Evolutionary conservation across 2,888 invertebrate genomes (phyloP).

Genomic region (Dolichomitus sp.): DNA sequence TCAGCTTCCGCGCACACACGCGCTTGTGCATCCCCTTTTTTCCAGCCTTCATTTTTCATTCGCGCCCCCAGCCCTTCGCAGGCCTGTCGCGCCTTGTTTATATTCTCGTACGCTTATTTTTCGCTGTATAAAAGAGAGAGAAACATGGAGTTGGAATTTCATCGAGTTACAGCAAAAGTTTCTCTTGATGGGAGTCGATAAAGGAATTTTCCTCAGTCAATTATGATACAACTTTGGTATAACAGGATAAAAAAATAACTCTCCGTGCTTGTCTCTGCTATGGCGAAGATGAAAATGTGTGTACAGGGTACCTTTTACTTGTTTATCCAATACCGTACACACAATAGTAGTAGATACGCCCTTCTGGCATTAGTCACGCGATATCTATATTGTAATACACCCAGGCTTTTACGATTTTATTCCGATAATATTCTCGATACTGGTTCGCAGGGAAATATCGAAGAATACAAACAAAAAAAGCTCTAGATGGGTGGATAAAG

Average conservation of each 20-base stretch:
- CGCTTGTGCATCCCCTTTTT: constrained; percentile 28
- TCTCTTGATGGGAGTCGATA: neutral
- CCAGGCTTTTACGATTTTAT: constrained; percentile 1
- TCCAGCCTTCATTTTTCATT: constrained; percentile 43
- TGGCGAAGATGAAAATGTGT: neutral
- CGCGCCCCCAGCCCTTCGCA: neutral
- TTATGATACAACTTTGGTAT: constrained; percentile 7
- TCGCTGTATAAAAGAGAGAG: neutral
- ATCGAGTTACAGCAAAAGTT: neutral
- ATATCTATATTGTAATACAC: constrained; percentile 4
- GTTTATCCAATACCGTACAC: constrained; percentile 10
- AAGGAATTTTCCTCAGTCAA: neutral
- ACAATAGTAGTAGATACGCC: neutral
- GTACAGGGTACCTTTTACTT: neutral
- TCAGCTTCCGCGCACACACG: constrained; percentile 5
- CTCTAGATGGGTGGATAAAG: neutral
- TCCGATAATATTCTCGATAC: constrained; percentile 29
- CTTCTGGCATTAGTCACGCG: neutral
- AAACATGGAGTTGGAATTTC: constrained; percentile 8
- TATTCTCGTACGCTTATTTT: constrained; percentile 34
- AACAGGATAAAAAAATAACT: constrained; percentile 1
- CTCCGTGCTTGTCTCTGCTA: neutral
- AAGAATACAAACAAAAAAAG: constrained; percentile 6
- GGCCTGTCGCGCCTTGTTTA: constrained; percentile 37
- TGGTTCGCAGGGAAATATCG: neutral